Base-by-base conservation (phyloP, 1,140 invertebrate genomes). In the Dinoponera quadriceps region DNA sequence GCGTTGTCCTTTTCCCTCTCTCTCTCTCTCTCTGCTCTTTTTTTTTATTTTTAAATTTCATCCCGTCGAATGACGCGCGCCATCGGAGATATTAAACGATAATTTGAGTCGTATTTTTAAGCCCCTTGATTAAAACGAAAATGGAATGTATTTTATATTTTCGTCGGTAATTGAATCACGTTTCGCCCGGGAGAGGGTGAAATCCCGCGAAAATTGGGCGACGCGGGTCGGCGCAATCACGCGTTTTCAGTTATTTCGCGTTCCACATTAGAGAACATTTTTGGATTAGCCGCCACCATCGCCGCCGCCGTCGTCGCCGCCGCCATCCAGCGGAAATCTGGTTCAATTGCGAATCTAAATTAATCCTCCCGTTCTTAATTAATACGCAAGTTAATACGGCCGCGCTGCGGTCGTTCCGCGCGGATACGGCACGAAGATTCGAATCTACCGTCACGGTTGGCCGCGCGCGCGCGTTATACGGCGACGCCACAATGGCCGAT, bases 331-430 rank as follows among this genome's bases (percentile, higher is more conserved):
- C 4, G 2, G 48, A 9, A 78, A 27, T 68, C 20, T 44, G 22
- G 54, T 27, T 54, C 65, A 54, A 68, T 44, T 44, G 22, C 49
- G n/a, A 38, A 55, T 18, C 51, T 22, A n/a, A 78, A 68, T 78
- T 78, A 68, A 78, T 68, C 22, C 27, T 44, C 18, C 62, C 38
- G 27, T 62, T 62, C 29, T 68, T 78, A 57, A 57, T 78, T 78
- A 69, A 68, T 55, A 38, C 29, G 27, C 49, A 16, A 44, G 63
- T 68, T 68, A 68, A 78, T 68, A n/a, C 29, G 33, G 51, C 29
- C 54, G n/a, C 54, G 25, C 60, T 27, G 44, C 29, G 9, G 33
- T 55, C n/a, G 54, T 57, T 72, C 54, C 22, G 13, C 7, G 22
- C 22, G 4, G 16, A 71, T 16, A 29, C 3, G 5, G 27, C 49